Base-by-base conservation (phyloP, 2,797 vertebrate species). In the Huso huso region DNA sequence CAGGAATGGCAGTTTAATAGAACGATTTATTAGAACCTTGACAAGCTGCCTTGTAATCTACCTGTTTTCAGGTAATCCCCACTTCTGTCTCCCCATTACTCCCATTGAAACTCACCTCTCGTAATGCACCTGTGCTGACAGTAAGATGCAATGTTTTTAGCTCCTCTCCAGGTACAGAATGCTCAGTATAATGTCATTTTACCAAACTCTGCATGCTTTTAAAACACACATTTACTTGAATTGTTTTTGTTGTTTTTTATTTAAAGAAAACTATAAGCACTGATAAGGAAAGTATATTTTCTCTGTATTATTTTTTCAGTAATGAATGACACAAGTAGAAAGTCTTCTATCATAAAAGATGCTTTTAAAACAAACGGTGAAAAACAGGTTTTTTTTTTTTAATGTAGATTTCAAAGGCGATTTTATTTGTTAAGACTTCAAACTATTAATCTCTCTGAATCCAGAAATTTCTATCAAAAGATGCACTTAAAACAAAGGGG, bases 141-240 rank as follows among this genome's bases (percentile, higher is more conserved):
- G 59, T 69, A 58, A 37, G 23, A 69, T 37, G 64, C 68, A 69
- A 55, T 79, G 55, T 73, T 68, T 61, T 74, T 65, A 51, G 10
- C 71, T 73, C 65, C 52, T 71, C 68, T 72, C 73, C 68, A 48
- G 82, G 83, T 89, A 86, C 85, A 83, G 66, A 37, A 66, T 69
- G 65, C 49, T 67, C 4, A 18, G 69, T 69, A 67, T 69, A 7
- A 66, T 68, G 68, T 74, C 15, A 68, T 61, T 18, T 66, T 74
- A 63, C 69, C 76, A 80, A 77, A 70, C 23, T 79, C 49, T 71
- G 71, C 76, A 75, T 78, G 75, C 70, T 76, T 76, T 73, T 68
- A 64, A 61, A 66, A 78, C 73, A 65, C 65, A 68, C 63, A 61
- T 66, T 75, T 77, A 77, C 75, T 84, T 83, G 69, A 79, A 75